Evolutionary conservation across 1,140 invertebrate genomes (phyloP).

Genomic region (Plodia interpunctella): DNA sequence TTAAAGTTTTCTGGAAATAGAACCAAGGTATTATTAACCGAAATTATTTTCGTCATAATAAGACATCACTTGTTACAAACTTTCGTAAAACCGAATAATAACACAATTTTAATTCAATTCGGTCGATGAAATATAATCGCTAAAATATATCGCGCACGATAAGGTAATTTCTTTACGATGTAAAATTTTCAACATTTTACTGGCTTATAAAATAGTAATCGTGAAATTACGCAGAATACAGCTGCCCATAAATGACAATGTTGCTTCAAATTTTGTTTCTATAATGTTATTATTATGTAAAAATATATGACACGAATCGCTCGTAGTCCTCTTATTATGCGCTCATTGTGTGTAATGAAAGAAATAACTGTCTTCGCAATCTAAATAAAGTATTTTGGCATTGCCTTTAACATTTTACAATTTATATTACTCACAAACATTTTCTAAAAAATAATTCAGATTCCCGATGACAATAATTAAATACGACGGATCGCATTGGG

Average conservation of each 20-base stretch:
- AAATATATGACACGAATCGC: background rate
- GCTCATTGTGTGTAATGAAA: no score
- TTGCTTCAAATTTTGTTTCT: background rate
- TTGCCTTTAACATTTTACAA: no score
- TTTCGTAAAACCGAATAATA: no score
- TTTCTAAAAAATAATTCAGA: background rate
- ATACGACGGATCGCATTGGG: conserved; percentile 3
- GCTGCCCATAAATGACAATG: background rate
- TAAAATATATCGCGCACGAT: background rate
- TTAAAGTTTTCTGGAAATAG: no score
- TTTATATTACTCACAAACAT: background rate
- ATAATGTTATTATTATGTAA: background rate
- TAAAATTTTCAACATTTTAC: conserved; percentile 10
- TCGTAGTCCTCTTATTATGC: no score
- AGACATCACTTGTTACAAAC: no score
- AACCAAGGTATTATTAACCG: no score
- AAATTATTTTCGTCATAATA: no score
- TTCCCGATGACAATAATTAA: conserved; percentile 4
- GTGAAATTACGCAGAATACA: conserved; percentile 5
- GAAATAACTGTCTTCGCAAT: no score
- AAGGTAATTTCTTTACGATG: background rate
- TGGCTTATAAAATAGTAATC: background rate
- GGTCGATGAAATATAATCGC: background rate
- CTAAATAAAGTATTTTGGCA: no score
- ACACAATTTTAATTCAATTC: no score